Percentiles rank a stretch among this genome's conserved stretches.
phyloP scores from a whole-genome alignment of 1,140 invertebrate genomes.

The Megalonaias nervosa region DNA sequence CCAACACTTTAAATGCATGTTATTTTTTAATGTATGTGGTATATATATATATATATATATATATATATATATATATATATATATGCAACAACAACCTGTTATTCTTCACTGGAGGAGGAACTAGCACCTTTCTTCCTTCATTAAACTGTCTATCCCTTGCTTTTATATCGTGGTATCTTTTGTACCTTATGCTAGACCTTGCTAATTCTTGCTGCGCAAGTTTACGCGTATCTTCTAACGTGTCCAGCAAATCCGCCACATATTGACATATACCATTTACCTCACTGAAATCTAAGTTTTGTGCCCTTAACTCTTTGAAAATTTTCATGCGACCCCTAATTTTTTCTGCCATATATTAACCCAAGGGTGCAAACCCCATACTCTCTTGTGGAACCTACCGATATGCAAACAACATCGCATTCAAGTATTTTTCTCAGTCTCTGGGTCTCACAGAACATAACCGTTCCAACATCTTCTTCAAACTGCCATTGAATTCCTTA shows the following conservation, averaged over 20 bases:
- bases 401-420: slow-evolving; percentile 55
- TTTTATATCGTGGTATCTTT: slow-evolving; percentile 28
- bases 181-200: slow-evolving; percentile 12
- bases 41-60: no score
- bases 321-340: slow-evolving; percentile 49
- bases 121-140: slow-evolving; percentile 21
- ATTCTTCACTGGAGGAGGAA: slow-evolving; percentile 18
- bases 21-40: no score
- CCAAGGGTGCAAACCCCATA: slow-evolving; percentile 52
- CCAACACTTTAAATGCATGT: no score
- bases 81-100: no score
- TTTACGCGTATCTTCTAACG: slow-evolving; percentile 31
- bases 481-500: no score
- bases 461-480: slow-evolving; percentile 45
- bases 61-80: no score
- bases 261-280: slow-evolving; percentile 37
- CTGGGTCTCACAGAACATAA: slow-evolving; percentile 49
- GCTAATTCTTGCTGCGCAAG: no score
- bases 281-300: slow-evolving; percentile 8
- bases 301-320: slow-evolving; percentile 38
- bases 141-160: slow-evolving; percentile 22
- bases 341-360: slow-evolving; percentile 48
- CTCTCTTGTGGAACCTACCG: slow-evolving; percentile 39
- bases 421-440: slow-evolving; percentile 61
- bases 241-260: slow-evolving; percentile 37